phyloP scores from a whole-genome alignment of 2,888 invertebrate species.

The Buathra laborator region DNA sequence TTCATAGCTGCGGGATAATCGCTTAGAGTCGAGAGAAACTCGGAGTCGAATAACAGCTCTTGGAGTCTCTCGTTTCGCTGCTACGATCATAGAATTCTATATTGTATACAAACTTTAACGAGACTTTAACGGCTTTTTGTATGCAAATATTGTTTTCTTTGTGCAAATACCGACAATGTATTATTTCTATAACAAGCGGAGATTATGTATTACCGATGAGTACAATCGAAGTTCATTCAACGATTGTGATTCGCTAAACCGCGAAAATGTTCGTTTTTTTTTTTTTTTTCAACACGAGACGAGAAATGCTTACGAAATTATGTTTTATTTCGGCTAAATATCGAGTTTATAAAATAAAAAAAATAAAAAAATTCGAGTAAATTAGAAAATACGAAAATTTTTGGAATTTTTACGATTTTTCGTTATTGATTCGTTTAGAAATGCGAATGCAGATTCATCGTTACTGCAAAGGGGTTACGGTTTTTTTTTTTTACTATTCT shows the following conservation, averaged over 20 bases:
- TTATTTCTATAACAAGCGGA: slow-evolving; percentile 4
- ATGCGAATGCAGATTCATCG: too few relatives aligned
- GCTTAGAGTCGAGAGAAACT: slow-evolving; percentile 13
- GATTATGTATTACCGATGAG: not conserved
- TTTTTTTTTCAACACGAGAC: too few relatives aligned
- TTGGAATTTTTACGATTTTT: too few relatives aligned
- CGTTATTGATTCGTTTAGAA: too few relatives aligned
- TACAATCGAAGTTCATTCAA: not conserved
- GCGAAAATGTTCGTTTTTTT: not conserved
- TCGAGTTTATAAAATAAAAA: too few relatives aligned
- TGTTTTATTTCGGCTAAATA: too few relatives aligned
- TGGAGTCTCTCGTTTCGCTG: not conserved
- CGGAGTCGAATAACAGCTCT: not conserved
- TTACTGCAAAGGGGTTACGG: too few relatives aligned
- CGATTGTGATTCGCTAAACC: not conserved
- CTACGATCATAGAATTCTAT: slow-evolving; percentile 27
- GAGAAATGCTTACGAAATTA: too few relatives aligned
- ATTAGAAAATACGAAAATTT: too few relatives aligned
- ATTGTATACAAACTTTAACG: slow-evolving; percentile 34
- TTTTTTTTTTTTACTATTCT: too few relatives aligned
- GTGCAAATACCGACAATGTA: not conserved
- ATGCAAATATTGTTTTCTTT: slow-evolving; percentile 42
- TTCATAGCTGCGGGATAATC: slow-evolving; percentile 48
- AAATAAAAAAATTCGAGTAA: too few relatives aligned
- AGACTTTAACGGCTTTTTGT: slow-evolving; percentile 39